Percentiles rank a stretch among this genome's conserved stretches.
phyloP scores from a whole-genome alignment of 1,140 invertebrate genomes.

The Aplysia californica region DNA sequence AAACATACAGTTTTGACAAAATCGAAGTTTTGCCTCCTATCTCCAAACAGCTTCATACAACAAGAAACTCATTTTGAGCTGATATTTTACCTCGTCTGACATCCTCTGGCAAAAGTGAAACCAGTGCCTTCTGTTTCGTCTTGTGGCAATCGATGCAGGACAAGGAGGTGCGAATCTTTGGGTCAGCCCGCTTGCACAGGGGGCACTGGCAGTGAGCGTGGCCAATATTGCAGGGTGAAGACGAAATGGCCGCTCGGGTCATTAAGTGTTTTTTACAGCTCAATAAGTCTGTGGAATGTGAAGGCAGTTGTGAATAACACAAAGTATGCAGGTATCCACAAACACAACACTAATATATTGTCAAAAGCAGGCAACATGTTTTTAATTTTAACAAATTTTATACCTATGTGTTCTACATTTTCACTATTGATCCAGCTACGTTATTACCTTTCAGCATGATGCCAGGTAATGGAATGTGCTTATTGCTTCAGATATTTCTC shows the following conservation, averaged over 20 bases:
- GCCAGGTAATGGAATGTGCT: background rate
- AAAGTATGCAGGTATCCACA: too few species aligned
- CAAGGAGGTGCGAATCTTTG: constrained; percentile 13
- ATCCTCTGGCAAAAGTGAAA: constrained; percentile 9
- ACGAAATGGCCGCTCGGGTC: constrained; percentile 18
- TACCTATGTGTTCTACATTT: background rate
- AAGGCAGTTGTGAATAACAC: too few species aligned
- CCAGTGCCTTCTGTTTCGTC: background rate
- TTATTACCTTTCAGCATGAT: background rate
- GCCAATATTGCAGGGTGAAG: constrained; percentile 26
- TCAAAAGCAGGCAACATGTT: too few species aligned
- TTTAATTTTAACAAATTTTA: too few species aligned
- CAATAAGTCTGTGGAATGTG: constrained; percentile 25
- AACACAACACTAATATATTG: too few species aligned
- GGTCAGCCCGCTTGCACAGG: background rate
- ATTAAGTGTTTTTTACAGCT: constrained; percentile 25
- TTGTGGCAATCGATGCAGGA: constrained; percentile 8
- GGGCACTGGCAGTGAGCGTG: constrained; percentile 15
- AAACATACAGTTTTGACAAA: too few species aligned
- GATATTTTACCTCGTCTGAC: constrained; percentile 14
- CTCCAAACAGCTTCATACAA: too few species aligned
- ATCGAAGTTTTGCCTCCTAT: too few species aligned
- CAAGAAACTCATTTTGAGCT: too few species aligned
- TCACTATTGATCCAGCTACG: background rate
- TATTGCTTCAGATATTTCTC: too few species aligned